A percentile compares a stretch with the other conserved stretches of the same genome.
These are phyloP conservation scores for Leptonema lineaticorne DNA, from an alignment of 1,140 invertebrate species.

Conservation along the genomic window DNA sequence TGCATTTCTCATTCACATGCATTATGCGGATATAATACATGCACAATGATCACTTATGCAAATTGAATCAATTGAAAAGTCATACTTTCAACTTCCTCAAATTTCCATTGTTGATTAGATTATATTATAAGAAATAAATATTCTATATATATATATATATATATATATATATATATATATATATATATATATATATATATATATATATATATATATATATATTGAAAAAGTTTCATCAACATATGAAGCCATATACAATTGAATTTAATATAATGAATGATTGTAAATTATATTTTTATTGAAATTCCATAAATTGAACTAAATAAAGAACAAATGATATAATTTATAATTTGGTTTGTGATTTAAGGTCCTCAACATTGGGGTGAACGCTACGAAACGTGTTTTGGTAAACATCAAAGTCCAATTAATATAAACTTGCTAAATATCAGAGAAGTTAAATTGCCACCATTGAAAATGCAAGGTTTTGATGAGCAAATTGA, in stretches of 20 bases:
- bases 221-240: not conserved
- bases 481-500: conserved; percentile 61
- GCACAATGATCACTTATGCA: not conserved
- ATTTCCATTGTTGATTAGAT: no score
- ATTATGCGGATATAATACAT: conserved; percentile 8
- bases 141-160: no score
- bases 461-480: conserved; percentile 58
- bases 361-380: conserved; percentile 68
- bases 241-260: no score
- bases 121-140: no score
- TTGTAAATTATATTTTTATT: no score
- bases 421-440: conserved; percentile 79
- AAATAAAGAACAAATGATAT: conserved; percentile 1
- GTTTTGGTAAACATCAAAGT: conserved; percentile 77
- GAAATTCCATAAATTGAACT: conserved; percentile 8
- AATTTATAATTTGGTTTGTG: conserved; percentile 35
- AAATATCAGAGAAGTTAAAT: conserved; percentile 59
- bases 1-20: conserved; percentile 37
- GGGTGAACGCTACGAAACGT: conserved; percentile 66
- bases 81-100: no score
- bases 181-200: no score
- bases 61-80: no score
- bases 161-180: no score
- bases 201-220: not conserved
- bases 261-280: no score